phyloP scores from a whole-genome alignment of 2,888 invertebrate genomes.

The Amphipoea oculea region DNA sequence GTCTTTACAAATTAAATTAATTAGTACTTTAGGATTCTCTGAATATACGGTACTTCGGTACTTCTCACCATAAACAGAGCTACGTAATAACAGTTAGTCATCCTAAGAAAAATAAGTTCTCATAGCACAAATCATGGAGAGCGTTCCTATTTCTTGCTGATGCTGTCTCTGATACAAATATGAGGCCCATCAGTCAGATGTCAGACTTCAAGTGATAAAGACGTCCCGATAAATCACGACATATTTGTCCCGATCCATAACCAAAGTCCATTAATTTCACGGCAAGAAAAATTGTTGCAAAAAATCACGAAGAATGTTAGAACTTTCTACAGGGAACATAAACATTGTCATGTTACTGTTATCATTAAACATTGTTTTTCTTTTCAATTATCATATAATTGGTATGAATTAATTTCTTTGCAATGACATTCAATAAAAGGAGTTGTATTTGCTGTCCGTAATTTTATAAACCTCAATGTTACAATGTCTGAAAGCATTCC shows the following conservation, averaged over 20 bases:
- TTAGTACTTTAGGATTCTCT: constrained; percentile 37
- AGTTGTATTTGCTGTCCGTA: neutral
- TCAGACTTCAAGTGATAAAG: constrained; percentile 63
- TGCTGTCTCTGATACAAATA: constrained; percentile 44
- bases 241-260: constrained; percentile 63
- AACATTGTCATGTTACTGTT: constrained; percentile 17
- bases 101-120: constrained; percentile 58
- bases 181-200: constrained; percentile 58
- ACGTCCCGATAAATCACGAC: constrained; percentile 63
- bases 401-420: constrained; percentile 25
- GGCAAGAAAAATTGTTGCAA: constrained; percentile 35
- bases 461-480: neutral
- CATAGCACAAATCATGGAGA: constrained; percentile 55
- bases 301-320: constrained; percentile 22
- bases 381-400: constrained; percentile 49
- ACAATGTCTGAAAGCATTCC: neutral
- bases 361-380: constrained; percentile 9
- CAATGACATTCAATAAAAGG: neutral
- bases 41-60: constrained; percentile 43
- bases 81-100: constrained; percentile 31
- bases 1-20: constrained; percentile 18
- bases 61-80: constrained; percentile 18
- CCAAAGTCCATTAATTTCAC: constrained; percentile 41
- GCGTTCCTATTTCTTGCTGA: constrained; percentile 43
- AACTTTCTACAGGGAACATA: constrained; percentile 46